Conservation (phyloP, 2,888 invertebrate species). For the Amphipyra tragopoginis region DNA sequence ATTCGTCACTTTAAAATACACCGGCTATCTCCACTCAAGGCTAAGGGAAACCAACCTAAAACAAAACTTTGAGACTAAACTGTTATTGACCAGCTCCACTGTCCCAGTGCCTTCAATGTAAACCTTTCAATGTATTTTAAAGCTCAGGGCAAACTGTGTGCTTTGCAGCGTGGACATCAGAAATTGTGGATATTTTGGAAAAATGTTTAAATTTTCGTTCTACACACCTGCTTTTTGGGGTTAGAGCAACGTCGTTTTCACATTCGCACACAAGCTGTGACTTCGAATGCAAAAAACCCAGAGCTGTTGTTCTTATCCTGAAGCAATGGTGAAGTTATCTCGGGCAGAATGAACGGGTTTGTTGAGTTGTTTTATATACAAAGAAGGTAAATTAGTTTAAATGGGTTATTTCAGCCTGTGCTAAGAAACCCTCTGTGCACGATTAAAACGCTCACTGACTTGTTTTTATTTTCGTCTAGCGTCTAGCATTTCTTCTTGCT, state of each 20-base stretch:
- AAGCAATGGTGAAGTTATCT: neutral
- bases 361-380: neutral
- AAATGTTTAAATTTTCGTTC: neutral
- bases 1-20: conserved; percentile 59
- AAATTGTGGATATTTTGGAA: neutral
- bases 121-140: conserved; percentile 60
- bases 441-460: no score
- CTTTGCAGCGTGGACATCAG: neutral
- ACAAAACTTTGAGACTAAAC: conserved; percentile 43
- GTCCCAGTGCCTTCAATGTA: conserved; percentile 60
- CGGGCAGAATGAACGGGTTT: neutral
- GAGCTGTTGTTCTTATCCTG: neutral
- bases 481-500: no score
- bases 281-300: no score
- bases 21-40: conserved; percentile 57
- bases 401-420: no score
- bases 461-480: no score
- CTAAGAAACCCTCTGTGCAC: no score
- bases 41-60: conserved; percentile 52
- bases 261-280: no score
- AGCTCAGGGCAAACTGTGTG: conserved; percentile 53
- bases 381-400: no score
- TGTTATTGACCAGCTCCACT: conserved; percentile 46
- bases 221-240: no score
- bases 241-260: no score